Base-by-base conservation (phyloP, 2,113 vertebrate species). In the Colossoma macropomum region DNA sequence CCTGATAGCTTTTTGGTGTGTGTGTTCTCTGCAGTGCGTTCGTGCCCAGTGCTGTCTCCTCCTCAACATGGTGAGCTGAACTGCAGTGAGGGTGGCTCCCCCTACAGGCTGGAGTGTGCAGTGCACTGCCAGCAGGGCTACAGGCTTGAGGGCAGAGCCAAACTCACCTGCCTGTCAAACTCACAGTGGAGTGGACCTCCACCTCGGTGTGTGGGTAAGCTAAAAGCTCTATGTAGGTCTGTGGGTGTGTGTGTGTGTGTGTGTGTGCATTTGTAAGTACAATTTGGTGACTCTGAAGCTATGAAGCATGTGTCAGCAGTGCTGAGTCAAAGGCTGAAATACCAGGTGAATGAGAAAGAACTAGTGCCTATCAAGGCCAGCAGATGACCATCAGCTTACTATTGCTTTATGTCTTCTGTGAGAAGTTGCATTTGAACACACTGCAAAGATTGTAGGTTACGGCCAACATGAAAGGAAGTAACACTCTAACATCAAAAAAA, bases 171-270 rank as follows among this genome's bases (percentile, higher is more conserved):
- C 88, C 95, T 95, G 92, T 95, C 92, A 87, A 95, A 92, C 27
- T 94, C 94, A 50, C 96, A 95, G 85, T 99, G 98, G 98, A 98
- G 97, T 87, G 93, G 94, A 79, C 89, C 94, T 83, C 95, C 95
- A 71, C 96, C 97, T 38, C 95, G 92, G 77, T 99, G 98, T 95
- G 93, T 97, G 85, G 98, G 98, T 99, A 96, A 91, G 96, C 93
- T 91, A 27, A 84, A 82, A 38, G 65, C 62, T 60, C 23, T 59
- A 1, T 66, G 54, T 66, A 21, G 27, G 17, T 32, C 45, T 73
- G 65, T 69, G 25, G 48, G 41, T 48, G 28, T 59, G 34, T 79
- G 21, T 62, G 54, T 65, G 34, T 80, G 77, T 72, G 56, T 77
- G 62, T 41, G 48, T 65, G 27, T 52, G 48, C n/a, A 21, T 72